Evolutionary conservation across 1,140 invertebrate species (phyloP).

Genomic region (Diachasma alloeum): DNA sequence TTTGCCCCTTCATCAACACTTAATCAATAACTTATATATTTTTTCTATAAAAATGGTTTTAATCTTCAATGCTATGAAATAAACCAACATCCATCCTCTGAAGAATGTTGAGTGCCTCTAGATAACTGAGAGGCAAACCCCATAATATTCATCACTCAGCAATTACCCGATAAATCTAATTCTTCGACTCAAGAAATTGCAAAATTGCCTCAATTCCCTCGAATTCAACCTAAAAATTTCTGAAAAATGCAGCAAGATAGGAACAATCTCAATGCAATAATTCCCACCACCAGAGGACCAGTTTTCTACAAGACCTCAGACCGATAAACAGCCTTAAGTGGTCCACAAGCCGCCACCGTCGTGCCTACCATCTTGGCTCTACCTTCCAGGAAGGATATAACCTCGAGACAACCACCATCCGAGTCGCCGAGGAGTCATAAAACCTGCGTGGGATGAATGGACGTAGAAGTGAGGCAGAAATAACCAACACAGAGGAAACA

Average conservation of each 20-base stretch:
- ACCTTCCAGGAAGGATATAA: conserved; percentile 11
- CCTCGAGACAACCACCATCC: not conserved
- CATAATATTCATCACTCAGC: too few relatives aligned
- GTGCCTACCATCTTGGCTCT: not conserved
- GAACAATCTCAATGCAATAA: not conserved
- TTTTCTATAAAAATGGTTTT: too few relatives aligned
- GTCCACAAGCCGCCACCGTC: not conserved
- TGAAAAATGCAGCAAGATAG: not conserved
- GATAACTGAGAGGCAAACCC: too few relatives aligned
- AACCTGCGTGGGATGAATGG: conserved; percentile 7
- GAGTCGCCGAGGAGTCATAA: conserved; percentile 3
- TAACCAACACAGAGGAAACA: not conserved
- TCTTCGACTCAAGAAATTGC: too few relatives aligned
- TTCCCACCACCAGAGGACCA: not conserved
- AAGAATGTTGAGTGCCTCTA: too few relatives aligned
- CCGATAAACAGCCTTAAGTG: not conserved
- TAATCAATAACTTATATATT: too few relatives aligned
- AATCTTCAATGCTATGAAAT: too few relatives aligned
- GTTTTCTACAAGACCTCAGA: not conserved
- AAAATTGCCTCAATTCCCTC: too few relatives aligned
- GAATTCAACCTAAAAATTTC: not conserved
- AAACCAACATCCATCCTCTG: too few relatives aligned
- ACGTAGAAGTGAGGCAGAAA: not conserved
- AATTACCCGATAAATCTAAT: too few relatives aligned
- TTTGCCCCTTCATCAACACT: too few relatives aligned